Evolutionary conservation across 2,888 invertebrate species (phyloP).

Genomic region (Trachelus tabidus): DNA sequence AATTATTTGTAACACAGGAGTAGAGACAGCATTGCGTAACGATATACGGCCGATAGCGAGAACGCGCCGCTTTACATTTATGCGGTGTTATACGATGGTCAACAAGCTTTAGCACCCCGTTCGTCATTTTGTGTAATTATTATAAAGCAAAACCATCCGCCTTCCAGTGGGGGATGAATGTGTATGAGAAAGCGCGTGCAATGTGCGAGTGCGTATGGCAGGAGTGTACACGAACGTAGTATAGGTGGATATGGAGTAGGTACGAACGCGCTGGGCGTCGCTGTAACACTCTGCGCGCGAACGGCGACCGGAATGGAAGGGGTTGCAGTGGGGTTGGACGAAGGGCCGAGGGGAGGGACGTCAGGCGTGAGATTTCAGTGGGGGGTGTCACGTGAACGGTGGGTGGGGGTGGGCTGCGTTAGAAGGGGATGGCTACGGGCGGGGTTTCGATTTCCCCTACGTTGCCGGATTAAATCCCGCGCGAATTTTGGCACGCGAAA

Average conservation of each 20-base stretch:
- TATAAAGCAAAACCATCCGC: constrained; percentile 36
- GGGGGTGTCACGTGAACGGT: constrained; percentile 13
- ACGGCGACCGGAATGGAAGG: constrained; percentile 48
- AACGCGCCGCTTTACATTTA: constrained; percentile 22
- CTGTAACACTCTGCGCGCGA: constrained; percentile 61
- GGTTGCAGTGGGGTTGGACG: constrained; percentile 28
- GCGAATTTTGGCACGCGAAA: constrained; percentile 57
- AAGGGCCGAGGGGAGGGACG: constrained; percentile 34
- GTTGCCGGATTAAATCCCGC: constrained; percentile 31
- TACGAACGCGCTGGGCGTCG: constrained; percentile 57
- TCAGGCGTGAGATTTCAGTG: constrained; percentile 17
- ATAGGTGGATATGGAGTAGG: constrained; percentile 25
- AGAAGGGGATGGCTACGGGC: constrained; percentile 24
- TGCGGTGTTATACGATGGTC: constrained; percentile 25
- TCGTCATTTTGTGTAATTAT: constrained; percentile 41
- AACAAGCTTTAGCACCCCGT: constrained; percentile 35
- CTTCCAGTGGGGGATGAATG: constrained; percentile 8
- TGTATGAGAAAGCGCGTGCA: constrained; percentile 6
- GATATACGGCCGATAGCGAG: background rate
- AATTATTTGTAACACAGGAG: background rate
- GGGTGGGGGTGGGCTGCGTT: constrained; percentile 5
- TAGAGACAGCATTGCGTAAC: background rate
- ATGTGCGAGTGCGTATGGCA: constrained; percentile 29
- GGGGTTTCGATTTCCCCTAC: constrained; percentile 30
- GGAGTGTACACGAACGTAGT: constrained; percentile 10